phyloP scores from a whole-genome alignment of 2,113 vertebrate genomes.

The Rhadina sibilatrix region DNA sequence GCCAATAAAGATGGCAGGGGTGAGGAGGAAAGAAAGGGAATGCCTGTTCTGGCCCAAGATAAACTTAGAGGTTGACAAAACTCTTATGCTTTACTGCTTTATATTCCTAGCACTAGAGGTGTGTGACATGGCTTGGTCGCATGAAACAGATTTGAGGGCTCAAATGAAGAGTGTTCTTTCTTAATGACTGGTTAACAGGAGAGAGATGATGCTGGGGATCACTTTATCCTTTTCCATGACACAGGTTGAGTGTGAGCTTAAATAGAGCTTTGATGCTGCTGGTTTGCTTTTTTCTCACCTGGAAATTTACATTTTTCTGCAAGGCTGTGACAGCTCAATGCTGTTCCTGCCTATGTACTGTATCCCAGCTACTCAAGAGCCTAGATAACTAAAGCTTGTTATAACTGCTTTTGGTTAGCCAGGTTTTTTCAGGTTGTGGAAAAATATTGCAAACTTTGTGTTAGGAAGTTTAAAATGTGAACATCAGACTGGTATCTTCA shows the following conservation, averaged over 20 bases:
- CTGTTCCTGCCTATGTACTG: neutral
- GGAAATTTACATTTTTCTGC: neutral
- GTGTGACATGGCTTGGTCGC: neutral
- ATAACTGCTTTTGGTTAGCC: neutral
- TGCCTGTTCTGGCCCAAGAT: neutral
- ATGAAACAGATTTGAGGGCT: neutral
- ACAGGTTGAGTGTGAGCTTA: neutral
- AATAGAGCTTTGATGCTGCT: neutral
- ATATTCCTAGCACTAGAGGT: neutral
- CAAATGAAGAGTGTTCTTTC: neutral
- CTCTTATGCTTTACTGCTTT: neutral
- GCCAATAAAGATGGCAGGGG: neutral
- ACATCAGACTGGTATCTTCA: neutral
- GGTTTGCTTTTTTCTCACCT: neutral
- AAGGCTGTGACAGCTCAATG: neutral
- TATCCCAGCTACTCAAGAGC: neutral
- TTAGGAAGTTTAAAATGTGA: neutral
- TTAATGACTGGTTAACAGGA: neutral
- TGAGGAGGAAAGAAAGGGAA: neutral
- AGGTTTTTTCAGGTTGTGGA: fast-evolving
- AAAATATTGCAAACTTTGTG: neutral
- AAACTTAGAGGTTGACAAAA: neutral
- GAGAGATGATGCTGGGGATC: neutral
- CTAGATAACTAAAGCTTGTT: neutral
- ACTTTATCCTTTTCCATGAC: neutral